Evolutionary conservation across 2,113 vertebrate species (phyloP).

Genomic region (Anoplopoma fimbria): DNA sequence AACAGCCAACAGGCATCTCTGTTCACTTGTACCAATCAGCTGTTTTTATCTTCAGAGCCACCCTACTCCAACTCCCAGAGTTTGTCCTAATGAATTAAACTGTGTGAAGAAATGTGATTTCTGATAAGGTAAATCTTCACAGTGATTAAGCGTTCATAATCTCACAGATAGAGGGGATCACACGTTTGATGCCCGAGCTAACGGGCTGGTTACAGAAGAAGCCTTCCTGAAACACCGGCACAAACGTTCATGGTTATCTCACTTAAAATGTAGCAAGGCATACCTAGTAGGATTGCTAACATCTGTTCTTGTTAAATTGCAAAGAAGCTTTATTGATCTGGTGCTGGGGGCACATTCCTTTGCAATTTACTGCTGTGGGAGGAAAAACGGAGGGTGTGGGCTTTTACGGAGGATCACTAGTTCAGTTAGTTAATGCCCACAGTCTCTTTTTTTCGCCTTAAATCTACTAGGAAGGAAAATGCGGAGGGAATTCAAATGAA

Average conservation of each 20-base stretch:
- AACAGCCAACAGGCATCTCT: slow-evolving; percentile 59
- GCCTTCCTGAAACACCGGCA: background rate
- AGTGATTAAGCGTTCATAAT: slow-evolving; percentile 69
- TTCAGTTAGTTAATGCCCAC: slow-evolving; percentile 73
- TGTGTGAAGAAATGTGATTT: slow-evolving; percentile 65
- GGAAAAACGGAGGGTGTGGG: slow-evolving; percentile 45
- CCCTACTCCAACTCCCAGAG: slow-evolving; percentile 9
- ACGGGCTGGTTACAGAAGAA: slow-evolving; percentile 29
- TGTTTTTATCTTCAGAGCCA: slow-evolving; percentile 20
- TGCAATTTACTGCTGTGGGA: slow-evolving; percentile 65
- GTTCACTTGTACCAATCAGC: slow-evolving; percentile 48
- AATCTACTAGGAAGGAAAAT: slow-evolving; percentile 56
- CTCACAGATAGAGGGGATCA: slow-evolving; percentile 59
- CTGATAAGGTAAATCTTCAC: slow-evolving; percentile 74
- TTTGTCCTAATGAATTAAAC: slow-evolving; percentile 72
- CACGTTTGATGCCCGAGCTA: slow-evolving; percentile 64
- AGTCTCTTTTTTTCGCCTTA: slow-evolving; percentile 24
- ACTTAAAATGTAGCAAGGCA: slow-evolving; percentile 60
- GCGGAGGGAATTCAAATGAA: slow-evolving; percentile 75
- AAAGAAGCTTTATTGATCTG: slow-evolving; percentile 76
- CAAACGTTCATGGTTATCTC: slow-evolving; percentile 24
- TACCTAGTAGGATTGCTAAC: slow-evolving; percentile 59
- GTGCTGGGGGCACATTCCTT: slow-evolving; percentile 64
- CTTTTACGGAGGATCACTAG: slow-evolving; percentile 61
- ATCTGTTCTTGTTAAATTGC: slow-evolving; percentile 81